Conservation (phyloP, 1,140 invertebrate genomes). For the Oryzaephilus surinamensis region DNA sequence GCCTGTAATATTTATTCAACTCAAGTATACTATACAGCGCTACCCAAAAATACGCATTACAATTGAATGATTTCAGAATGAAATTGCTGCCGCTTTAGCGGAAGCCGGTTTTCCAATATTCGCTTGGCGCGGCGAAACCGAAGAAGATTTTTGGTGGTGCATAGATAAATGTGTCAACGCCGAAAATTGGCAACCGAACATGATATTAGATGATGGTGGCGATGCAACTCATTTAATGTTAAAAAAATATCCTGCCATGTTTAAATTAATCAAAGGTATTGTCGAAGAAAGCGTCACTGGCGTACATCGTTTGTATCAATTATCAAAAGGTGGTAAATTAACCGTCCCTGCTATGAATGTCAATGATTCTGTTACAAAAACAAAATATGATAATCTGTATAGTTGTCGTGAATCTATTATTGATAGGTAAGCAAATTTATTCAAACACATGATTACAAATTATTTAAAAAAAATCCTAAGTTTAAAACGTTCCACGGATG, state of each 20-base stretch:
- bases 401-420: constrained; percentile 83
- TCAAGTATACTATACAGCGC: constrained; percentile 46
- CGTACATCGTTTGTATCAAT: constrained; percentile 91
- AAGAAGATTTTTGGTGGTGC: constrained; percentile 99
- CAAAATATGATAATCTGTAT: constrained; percentile 97
- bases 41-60: background rate
- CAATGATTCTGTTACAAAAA: constrained; percentile 97
- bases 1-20: constrained; percentile 99
- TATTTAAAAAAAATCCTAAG: constrained; percentile 11
- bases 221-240: constrained; percentile 95
- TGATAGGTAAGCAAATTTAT: constrained; percentile 56
- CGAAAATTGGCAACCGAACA: constrained; percentile 95
- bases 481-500: constrained; percentile 88
- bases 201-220: constrained; percentile 96
- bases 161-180: constrained; percentile 89
- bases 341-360: constrained; percentile 99
- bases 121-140: constrained; percentile 92
- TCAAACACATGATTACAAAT: background rate
- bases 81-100: constrained; percentile 92
- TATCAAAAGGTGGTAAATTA: constrained; percentile 88
- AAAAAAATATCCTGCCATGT: constrained; percentile 91
- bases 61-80: constrained; percentile 55
- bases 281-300: constrained; percentile 97
- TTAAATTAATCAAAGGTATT: constrained; percentile 95
- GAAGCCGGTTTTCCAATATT: constrained; percentile 83